These are phyloP conservation scores for Ictalurus furcatus DNA, from an alignment of 2,113 vertebrate species.

Conservation along the genomic window DNA sequence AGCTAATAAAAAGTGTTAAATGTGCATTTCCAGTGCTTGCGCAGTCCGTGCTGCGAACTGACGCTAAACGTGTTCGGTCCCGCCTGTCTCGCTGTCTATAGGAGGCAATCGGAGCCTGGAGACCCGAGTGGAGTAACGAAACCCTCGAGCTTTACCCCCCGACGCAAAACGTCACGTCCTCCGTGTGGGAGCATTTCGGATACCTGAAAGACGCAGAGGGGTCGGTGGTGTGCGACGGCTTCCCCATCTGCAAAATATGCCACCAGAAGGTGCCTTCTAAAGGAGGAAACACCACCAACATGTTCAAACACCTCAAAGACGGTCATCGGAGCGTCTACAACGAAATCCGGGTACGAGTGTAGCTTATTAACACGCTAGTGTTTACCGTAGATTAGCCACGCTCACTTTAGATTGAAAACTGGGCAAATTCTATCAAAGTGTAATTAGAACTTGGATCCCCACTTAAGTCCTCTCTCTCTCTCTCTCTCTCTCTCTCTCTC, in stretches of 20 bases:
- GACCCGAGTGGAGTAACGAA: background rate
- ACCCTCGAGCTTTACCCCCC: slow-evolving; percentile 18
- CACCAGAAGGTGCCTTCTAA: slow-evolving; percentile 38
- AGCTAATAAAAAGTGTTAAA: background rate
- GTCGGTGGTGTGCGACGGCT: slow-evolving; percentile 35
- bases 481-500: background rate
- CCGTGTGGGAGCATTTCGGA: slow-evolving; percentile 37
- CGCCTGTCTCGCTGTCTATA: background rate
- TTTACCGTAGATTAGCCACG: background rate
- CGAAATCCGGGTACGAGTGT: background rate
- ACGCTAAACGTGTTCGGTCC: background rate
- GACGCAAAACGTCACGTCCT: slow-evolving; percentile 33
- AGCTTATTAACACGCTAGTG: background rate
- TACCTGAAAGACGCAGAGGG: slow-evolving; percentile 40
- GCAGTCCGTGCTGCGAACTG: background rate
- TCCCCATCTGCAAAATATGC: slow-evolving; percentile 39
- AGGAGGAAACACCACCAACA: slow-evolving; percentile 46
- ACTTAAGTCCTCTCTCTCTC: background rate
- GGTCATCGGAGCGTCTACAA: slow-evolving; percentile 18
- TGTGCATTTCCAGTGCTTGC: background rate
- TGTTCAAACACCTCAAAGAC: slow-evolving; percentile 48
- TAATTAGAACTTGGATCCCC: no score
- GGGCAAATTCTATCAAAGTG: background rate
- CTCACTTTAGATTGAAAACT: background rate
- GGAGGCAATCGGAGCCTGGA: slow-evolving; percentile 24